Percentiles rank a stretch among this genome's conserved stretches.
These are phyloP conservation scores for Triops cancriformis DNA, from an alignment of 1,140 invertebrate genomes.

Conservation along the genomic window DNA sequence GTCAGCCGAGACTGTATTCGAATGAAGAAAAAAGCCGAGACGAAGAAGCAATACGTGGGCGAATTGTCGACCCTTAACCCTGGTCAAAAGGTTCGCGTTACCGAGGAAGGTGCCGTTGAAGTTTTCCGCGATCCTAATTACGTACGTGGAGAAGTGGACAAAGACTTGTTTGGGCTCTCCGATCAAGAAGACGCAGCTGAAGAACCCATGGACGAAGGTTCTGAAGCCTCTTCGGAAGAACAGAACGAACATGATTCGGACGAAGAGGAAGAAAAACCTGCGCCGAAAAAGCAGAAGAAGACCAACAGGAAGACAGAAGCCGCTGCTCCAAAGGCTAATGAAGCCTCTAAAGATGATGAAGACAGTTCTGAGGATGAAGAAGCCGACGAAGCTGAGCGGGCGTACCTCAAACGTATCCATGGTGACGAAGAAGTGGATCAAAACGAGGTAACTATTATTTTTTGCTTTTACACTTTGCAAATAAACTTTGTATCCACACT, in stretches of 20 bases:
- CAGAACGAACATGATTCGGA: background rate
- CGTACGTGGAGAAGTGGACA: constrained; percentile 12
- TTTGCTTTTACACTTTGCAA: no score
- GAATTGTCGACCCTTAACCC: constrained; percentile 21
- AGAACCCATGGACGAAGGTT: background rate
- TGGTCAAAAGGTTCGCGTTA: constrained; percentile 23
- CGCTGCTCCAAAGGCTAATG: background rate
- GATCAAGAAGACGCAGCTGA: background rate
- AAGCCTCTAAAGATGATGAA: background rate
- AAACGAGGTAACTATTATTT: background rate
- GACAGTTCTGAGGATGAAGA: constrained; percentile 16
- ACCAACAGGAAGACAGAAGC: background rate
- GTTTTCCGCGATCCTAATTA: constrained; percentile 12
- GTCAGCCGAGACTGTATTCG: constrained; percentile 15
- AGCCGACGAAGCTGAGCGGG: constrained; percentile 7
- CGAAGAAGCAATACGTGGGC: background rate
- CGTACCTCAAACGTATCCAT: background rate
- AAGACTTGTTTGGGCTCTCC: background rate
- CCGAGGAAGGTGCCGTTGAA: constrained; percentile 14
- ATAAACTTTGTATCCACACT: background rate
- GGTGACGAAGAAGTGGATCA: background rate
- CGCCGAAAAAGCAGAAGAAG: background rate
- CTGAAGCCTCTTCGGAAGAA: background rate
- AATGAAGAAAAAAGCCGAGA: background rate
- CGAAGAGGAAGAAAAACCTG: background rate